Conservation (phyloP, 2,113 vertebrate species). For the Crotalus horridus region DNA sequence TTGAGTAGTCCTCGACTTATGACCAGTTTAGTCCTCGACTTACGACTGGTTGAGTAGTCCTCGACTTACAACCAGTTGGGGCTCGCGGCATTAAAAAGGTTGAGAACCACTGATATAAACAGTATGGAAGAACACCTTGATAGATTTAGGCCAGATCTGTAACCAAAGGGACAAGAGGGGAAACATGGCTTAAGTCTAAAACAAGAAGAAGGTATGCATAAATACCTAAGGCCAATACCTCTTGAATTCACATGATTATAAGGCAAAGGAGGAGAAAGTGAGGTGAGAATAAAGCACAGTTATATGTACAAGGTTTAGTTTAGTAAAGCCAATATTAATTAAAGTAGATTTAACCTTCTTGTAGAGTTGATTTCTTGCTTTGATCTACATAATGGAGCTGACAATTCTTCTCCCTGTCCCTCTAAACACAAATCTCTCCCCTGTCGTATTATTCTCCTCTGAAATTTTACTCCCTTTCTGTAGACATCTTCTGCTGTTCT, state of each 20-base stretch:
- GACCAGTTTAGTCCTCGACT: too few relatives aligned
- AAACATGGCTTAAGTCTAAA: background rate
- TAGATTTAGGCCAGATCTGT: background rate
- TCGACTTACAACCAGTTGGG: too few relatives aligned
- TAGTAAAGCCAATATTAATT: background rate
- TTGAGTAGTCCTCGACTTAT: too few relatives aligned
- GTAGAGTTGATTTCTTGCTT: background rate
- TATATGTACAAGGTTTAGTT: background rate
- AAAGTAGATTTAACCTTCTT: background rate
- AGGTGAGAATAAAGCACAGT: background rate
- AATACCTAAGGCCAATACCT: background rate
- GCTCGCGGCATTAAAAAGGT: too few relatives aligned
- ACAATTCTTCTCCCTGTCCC: background rate
- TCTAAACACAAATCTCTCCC: background rate
- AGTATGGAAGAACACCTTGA: background rate
- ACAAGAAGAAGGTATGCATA: background rate
- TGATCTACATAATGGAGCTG: background rate
- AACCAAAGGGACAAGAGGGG: background rate
- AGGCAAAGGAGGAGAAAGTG: background rate
- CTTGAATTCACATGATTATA: background rate
- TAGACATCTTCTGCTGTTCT: background rate
- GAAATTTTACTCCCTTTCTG: background rate
- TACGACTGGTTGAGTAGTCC: too few relatives aligned
- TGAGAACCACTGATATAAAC: background rate
- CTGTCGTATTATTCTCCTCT: background rate